Evolutionary conservation across 2,113 vertebrate species (phyloP).

Genomic region (Crotalus helleri): DNA sequence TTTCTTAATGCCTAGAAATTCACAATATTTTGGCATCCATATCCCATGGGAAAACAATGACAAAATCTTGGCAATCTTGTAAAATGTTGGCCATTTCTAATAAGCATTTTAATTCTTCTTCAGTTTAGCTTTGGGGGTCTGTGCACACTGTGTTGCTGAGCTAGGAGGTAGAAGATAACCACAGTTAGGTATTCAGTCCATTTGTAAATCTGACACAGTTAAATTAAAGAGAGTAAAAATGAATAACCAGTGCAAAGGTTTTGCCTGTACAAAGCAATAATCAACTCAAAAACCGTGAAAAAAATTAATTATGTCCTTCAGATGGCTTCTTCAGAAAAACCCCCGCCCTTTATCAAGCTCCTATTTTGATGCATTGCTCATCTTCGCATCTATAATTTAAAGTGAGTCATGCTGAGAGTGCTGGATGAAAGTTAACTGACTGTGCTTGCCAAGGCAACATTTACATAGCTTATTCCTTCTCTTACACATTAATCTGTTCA

Average conservation of each 20-base stretch:
- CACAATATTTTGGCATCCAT: background rate
- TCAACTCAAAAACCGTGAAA: background rate
- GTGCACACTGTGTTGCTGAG: background rate
- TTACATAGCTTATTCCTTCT: background rate
- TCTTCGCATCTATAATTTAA: background rate
- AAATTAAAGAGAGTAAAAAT: background rate
- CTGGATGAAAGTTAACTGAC: background rate
- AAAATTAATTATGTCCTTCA: background rate
- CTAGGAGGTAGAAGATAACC: background rate
- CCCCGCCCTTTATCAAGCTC: background rate
- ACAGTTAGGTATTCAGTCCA: background rate
- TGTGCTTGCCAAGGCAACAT: background rate
- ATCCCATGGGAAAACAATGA: background rate
- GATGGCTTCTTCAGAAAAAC: background rate
- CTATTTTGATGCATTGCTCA: background rate
- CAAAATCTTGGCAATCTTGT: background rate
- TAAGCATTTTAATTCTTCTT: background rate
- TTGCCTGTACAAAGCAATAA: background rate
- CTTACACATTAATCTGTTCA: background rate
- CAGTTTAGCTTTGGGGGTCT: background rate
- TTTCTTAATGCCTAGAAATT: background rate
- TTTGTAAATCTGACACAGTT: background rate
- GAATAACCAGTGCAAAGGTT: background rate
- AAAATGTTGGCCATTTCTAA: background rate
- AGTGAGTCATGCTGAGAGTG: background rate